Evolutionary conservation across 2,113 vertebrate genomes (phyloP).

Genomic region (Chaetodon auriga): DNA sequence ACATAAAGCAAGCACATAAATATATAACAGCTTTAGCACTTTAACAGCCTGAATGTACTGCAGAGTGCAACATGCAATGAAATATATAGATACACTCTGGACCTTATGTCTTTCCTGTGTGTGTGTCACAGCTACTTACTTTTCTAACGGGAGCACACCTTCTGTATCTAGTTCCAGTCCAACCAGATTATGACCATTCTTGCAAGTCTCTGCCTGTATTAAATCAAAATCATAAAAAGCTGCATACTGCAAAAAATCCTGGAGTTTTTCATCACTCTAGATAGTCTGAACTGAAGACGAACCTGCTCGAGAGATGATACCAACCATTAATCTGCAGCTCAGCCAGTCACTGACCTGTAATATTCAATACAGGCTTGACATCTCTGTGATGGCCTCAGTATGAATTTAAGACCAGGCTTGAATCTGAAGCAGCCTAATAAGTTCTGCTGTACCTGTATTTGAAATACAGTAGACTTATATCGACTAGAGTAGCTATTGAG

Average conservation of each 20-base stretch:
- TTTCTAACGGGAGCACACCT: background rate
- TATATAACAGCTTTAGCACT: conserved; percentile 21
- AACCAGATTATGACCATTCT: background rate
- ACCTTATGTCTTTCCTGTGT: background rate
- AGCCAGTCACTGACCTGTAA: background rate
- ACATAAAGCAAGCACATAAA: conserved; percentile 37
- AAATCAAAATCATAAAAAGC: conserved; percentile 12
- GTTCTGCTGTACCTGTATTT: background rate
- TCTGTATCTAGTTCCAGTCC: background rate
- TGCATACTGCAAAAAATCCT: background rate
- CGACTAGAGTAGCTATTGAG: too few species aligned
- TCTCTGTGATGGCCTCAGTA: background rate
- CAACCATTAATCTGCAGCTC: conserved; percentile 1
- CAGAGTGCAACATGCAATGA: background rate
- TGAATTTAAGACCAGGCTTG: background rate
- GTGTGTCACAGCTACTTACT: background rate
- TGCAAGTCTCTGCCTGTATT: background rate
- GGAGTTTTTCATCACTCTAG: background rate
- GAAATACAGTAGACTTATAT: too few species aligned
- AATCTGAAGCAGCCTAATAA: background rate
- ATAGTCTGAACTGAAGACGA: background rate
- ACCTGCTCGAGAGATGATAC: background rate
- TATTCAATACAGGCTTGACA: background rate
- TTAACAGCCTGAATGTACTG: background rate
- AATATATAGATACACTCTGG: background rate